Evolutionary conservation across 2,888 invertebrate species (phyloP).

Genomic region (Pachymerium ferrugineum): DNA sequence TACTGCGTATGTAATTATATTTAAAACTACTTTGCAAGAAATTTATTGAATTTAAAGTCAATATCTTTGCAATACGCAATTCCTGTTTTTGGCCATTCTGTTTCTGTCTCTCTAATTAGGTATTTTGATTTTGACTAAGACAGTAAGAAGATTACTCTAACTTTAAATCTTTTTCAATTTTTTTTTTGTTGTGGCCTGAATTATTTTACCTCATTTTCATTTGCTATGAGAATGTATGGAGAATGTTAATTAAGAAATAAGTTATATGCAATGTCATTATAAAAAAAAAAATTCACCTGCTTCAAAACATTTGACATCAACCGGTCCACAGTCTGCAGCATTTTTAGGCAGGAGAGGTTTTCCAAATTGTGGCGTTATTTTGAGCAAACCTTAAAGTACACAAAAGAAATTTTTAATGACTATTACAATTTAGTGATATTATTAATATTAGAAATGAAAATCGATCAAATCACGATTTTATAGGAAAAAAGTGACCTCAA

Average conservation of each 20-base stretch:
- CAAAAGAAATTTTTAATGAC: too few relatives aligned
- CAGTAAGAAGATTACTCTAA: neutral
- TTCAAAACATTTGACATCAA: slow-evolving; percentile 35
- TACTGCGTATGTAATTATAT: too few relatives aligned
- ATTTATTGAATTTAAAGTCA: too few relatives aligned
- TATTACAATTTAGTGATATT: too few relatives aligned
- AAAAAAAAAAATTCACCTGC: slow-evolving; percentile 34
- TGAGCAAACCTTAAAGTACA: slow-evolving; percentile 38
- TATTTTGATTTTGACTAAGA: neutral
- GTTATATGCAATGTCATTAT: too few relatives aligned
- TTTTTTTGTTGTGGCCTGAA: neutral
- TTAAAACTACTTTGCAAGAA: too few relatives aligned
- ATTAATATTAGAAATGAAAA: neutral
- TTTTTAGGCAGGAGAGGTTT: slow-evolving; percentile 51
- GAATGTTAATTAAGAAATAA: too few relatives aligned
- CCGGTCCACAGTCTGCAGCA: slow-evolving; percentile 31
- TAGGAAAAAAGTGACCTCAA: neutral
- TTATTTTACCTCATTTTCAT: neutral
- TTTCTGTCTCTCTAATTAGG: too few relatives aligned
- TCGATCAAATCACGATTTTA: neutral
- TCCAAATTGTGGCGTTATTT: slow-evolving; percentile 40
- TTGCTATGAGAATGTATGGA: neutral
- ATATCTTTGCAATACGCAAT: too few relatives aligned
- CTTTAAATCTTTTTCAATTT: neutral
- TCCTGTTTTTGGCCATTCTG: too few relatives aligned